Conservation (phyloP, 2,888 invertebrate species). For the Xylocampa areola region DNA sequence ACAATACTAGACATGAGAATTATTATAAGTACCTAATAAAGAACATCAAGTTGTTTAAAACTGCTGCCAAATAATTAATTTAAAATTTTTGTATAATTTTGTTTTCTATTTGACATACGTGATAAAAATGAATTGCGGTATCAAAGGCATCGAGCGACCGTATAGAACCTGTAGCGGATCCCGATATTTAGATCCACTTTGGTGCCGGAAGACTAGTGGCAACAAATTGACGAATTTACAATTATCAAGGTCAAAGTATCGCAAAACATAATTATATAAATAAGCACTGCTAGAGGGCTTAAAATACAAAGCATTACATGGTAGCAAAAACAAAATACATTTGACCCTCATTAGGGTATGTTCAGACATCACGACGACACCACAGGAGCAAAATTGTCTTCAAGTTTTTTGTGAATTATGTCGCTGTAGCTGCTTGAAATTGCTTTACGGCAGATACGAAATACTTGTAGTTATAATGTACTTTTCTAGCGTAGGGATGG, state of each 20-base stretch:
- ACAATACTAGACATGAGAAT: conserved; percentile 24
- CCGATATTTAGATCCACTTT: neutral
- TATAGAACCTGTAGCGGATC: neutral
- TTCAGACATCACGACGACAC: too few species aligned
- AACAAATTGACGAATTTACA: too few species aligned
- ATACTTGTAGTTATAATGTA: too few species aligned
- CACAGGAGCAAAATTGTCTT: too few species aligned
- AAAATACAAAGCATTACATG: conserved; percentile 19
- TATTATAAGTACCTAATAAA: conserved; percentile 3
- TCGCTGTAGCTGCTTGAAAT: too few species aligned
- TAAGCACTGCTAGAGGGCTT: conserved; percentile 12
- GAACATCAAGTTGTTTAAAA: conserved; percentile 3
- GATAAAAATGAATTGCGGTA: conserved; percentile 4
- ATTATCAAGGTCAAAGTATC: too few species aligned
- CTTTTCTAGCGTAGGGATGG: too few species aligned
- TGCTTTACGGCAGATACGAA: too few species aligned
- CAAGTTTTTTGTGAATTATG: too few species aligned
- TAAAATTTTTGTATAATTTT: conserved; percentile 3
- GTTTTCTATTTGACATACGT: neutral
- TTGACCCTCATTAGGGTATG: conserved; percentile 2
- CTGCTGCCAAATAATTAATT: conserved; percentile 34
- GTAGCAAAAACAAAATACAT: conserved; percentile 33
- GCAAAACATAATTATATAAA: conserved; percentile 14
- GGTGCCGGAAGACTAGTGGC: conserved; percentile 6
- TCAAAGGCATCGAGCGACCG: neutral